phyloP scores from a whole-genome alignment of 2,888 invertebrate genomes.

The Drosophila borealis region DNA sequence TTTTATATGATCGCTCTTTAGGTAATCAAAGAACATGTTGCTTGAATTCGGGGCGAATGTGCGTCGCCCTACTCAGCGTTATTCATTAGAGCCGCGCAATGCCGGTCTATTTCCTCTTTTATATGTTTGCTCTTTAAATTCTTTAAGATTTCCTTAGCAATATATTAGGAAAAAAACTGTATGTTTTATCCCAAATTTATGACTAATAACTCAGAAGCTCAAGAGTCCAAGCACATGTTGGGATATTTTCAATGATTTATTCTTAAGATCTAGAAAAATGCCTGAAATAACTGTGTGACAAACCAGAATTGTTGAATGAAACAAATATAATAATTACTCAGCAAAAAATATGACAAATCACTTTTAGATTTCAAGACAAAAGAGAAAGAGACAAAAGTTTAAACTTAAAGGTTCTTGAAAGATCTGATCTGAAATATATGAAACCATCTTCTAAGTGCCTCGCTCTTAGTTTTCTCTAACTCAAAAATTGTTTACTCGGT shows the following conservation, averaged over 20 bases:
- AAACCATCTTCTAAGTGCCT: too few species aligned
- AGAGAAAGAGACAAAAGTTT: background rate
- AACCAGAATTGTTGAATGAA: background rate
- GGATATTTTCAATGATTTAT: constrained; percentile 20
- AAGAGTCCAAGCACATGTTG: background rate
- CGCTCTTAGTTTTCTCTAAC: background rate
- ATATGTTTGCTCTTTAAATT: background rate
- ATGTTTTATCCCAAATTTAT: background rate
- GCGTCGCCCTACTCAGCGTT: too few species aligned
- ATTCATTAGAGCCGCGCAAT: too few species aligned
- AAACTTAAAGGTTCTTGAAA: background rate
- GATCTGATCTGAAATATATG: background rate
- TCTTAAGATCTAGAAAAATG: constrained; percentile 13
- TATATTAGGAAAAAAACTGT: background rate
- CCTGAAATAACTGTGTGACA: constrained; percentile 36
- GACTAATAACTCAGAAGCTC: background rate
- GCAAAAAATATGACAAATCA: background rate
- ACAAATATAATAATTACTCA: constrained; percentile 3
- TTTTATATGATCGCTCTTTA: too few species aligned
- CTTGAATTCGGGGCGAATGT: too few species aligned
- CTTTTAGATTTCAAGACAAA: background rate
- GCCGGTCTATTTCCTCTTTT: background rate
- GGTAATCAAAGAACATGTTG: too few species aligned
- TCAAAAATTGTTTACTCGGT: background rate
- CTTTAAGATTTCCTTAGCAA: background rate